phyloP scores from a whole-genome alignment of 2,113 vertebrate species.

The Dasyornis broadbenti region DNA sequence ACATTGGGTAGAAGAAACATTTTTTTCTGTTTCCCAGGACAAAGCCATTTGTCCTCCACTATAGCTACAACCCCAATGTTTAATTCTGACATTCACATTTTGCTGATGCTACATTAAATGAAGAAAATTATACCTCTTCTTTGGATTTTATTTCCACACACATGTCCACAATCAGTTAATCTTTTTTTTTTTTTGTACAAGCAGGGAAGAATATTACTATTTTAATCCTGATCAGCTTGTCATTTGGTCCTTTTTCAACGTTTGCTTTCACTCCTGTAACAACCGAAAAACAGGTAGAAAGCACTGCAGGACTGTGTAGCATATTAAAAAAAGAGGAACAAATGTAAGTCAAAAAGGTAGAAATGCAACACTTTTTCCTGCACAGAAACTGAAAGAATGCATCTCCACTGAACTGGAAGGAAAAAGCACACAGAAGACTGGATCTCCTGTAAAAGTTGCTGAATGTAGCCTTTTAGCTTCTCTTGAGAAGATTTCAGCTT shows the following conservation, averaged over 20 bases:
- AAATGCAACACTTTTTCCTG: conserved; percentile 54
- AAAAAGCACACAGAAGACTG: conserved; percentile 52
- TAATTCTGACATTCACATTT: conserved; percentile 46
- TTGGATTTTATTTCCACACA: conserved; percentile 50
- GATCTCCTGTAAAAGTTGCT: conserved; percentile 62
- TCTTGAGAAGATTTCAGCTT: conserved; percentile 57
- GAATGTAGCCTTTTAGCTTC: conserved; percentile 50
- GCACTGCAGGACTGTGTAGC: conserved; percentile 48
- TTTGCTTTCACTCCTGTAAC: conserved; percentile 16
- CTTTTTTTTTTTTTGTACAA: neutral
- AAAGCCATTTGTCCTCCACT: conserved; percentile 1
- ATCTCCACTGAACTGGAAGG: conserved; percentile 50
- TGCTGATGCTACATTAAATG: conserved; percentile 34
- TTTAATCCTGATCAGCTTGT: conserved; percentile 29
- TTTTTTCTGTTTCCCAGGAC: conserved; percentile 17
- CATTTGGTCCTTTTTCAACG: conserved; percentile 61
- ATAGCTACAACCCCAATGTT: neutral
- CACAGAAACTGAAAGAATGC: conserved; percentile 46
- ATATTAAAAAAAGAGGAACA: conserved; percentile 58
- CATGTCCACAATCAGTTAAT: neutral
- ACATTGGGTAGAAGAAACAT: neutral
- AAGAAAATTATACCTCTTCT: neutral
- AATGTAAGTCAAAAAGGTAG: conserved; percentile 38
- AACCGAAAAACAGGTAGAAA: conserved; percentile 43
- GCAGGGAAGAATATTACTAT: neutral